Base-by-base conservation (phyloP, 2,113 vertebrate genomes). In the Hydrochoerus hydrochaeris region DNA sequence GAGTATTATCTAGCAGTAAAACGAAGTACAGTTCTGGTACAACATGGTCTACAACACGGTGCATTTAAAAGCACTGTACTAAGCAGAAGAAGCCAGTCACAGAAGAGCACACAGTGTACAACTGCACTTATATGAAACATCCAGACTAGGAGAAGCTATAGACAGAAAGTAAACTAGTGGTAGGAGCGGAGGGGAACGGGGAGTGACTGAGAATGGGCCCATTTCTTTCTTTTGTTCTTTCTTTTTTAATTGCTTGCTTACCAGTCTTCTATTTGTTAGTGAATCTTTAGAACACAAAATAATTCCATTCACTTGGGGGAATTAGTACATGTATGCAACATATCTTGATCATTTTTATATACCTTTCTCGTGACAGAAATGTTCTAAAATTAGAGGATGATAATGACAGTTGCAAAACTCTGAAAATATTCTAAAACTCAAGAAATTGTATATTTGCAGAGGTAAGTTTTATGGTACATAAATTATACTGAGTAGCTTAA, bases 51-150 rank as follows among this genome's bases (percentile, higher is more conserved):
- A 10, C 88, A 75, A 44, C 62, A 22, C 0, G 1, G 3, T 12
- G 35, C 65, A 7, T 62, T 30, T 5, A 4, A 75, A 38, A 78
- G 38, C 30, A 3, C 0, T 0, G 1, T 20, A 3, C 20, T 12
- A 3, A 52, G 10, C 1, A 0, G 58, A 86, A 88, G 44, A 38
- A n/a, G 62, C 6, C 63, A 11, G 58, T 26, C 49, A 49, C 32
- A 4, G 28, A 58, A 63, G 22, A 83, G 22, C 41, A 52, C 10
- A 6, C 6, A 32, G 0, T 24, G 7, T 0, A 4, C 17, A 17
- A 16, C 0, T 32, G 85, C n/a, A 0, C 2, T 14, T 35, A 32
- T 1, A 16, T 2, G 44, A 35, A 41, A 32, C 24, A 22, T n/a
- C 24, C 41, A n/a, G 20, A 46, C 67, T 0, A 46, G 80, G 35